A percentile compares a stretch with the other conserved stretches of the same genome.
These are phyloP conservation scores for Brachionus manjavacas DNA, from an alignment of 1,140 invertebrate species.

Conservation along the genomic window DNA sequence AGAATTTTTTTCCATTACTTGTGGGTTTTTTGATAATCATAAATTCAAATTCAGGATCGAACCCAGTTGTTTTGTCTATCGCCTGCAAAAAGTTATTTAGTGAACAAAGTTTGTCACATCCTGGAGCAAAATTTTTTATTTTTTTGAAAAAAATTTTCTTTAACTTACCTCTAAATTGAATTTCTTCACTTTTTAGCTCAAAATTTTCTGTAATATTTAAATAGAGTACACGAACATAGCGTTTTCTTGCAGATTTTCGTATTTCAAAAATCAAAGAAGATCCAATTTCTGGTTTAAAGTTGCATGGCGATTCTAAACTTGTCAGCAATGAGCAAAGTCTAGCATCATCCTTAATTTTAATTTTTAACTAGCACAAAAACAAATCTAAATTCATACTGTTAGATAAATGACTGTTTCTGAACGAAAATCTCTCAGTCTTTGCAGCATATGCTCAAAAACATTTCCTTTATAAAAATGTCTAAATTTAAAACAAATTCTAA, in stretches of 20 bases:
- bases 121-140: background rate
- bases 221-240: background rate
- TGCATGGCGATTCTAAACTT: background rate
- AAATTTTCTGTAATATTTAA: background rate
- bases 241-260: background rate
- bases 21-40: constrained; percentile 15
- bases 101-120: background rate
- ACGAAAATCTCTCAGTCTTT: background rate
- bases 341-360: background rate
- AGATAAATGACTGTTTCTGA: background rate
- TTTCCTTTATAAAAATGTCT: background rate
- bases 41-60: constrained; percentile 10
- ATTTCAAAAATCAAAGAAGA: background rate
- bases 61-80: background rate
- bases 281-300: background rate
- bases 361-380: background rate
- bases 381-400: background rate
- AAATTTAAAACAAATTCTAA: background rate
- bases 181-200: background rate
- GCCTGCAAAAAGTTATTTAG: background rate
- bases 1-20: background rate
- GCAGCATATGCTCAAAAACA: background rate
- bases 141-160: background rate
- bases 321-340: background rate
- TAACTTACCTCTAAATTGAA: background rate